Evolutionary conservation across 2,888 invertebrate genomes (phyloP).

Genomic region (Theristus sp.): DNA sequence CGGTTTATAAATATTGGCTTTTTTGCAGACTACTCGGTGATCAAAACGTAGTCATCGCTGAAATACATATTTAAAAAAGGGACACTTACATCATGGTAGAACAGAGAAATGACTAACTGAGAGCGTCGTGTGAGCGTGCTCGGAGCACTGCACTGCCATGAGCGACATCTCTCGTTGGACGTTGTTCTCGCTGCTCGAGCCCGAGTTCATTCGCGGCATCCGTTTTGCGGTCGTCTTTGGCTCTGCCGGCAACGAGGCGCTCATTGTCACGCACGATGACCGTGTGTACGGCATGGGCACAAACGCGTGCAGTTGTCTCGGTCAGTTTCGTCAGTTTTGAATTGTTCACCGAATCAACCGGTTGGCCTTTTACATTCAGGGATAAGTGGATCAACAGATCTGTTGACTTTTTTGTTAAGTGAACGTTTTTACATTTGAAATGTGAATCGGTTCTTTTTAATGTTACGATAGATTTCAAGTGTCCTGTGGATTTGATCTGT

Average conservation of each 20-base stretch:
- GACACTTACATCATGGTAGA: too few relatives aligned
- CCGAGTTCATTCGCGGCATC: constrained; percentile 36
- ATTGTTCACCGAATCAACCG: not conserved
- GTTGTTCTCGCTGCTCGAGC: constrained; percentile 40
- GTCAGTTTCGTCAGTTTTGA: constrained; percentile 20
- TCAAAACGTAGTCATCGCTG: too few relatives aligned
- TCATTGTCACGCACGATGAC: constrained; percentile 41
- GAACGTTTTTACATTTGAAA: too few relatives aligned
- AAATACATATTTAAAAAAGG: too few relatives aligned
- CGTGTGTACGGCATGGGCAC: constrained; percentile 42
- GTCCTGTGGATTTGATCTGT: too few relatives aligned
- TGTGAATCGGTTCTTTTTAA: too few relatives aligned
- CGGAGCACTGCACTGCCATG: not conserved
- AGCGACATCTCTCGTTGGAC: constrained; percentile 39
- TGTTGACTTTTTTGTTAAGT: too few relatives aligned
- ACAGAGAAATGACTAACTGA: not conserved
- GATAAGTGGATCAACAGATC: too few relatives aligned
- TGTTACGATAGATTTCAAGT: too few relatives aligned
- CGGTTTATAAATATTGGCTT: too few relatives aligned
- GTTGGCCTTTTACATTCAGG: too few relatives aligned
- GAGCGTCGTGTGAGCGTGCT: not conserved
- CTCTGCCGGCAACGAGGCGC: constrained; percentile 42
- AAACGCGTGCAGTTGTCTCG: constrained; percentile 42
- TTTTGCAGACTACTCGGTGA: too few relatives aligned
- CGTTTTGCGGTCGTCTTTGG: constrained; percentile 19